Evolutionary conservation across 2,797 vertebrate genomes (phyloP), one percentile per base, ranked within the genome.

Genomic region (Cirrhinus molitorella): DNA sequence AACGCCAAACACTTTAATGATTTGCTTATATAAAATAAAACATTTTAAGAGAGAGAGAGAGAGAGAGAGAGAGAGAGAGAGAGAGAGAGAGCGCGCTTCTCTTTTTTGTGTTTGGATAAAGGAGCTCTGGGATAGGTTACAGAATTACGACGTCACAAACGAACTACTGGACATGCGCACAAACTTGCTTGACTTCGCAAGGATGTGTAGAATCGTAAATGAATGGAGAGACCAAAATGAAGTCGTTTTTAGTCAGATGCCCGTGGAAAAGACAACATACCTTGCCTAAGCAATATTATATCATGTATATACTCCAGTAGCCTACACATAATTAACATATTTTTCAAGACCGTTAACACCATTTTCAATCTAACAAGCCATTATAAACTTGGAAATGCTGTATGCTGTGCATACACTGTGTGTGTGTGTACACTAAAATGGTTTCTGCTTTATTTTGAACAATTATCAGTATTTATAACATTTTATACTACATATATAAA

Each of bases 11-110:
- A 31, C 25, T 16, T 61, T 3, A 61, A 28, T 8, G 1, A 14
- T 61, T 25, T 25, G 5, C 23, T 61, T 25, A 28, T 25, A 28
- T 57, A 13, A 57, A 23, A 23, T 23, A 57, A 21, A 63, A 63
- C 28, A 13, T 16, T 2, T 28, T 25, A 8, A 72, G 68, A 73
- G 67, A 72, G 83, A 72, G 74, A 84, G 73, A 78, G 82, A 78
- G 63, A 78, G 53, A 78, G 65, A 71, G 45, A 79, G 75, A 72
- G 43, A 71, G 76, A 74, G 45, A 84, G 66, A 65, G 40, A 85
- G 37, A 79, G 23, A 13, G 43, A n/a, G 28, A 34, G 25, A 55
- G 72, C 21, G 49, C 6, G 21, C 0, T 47, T 14, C 66, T 23
- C 10, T 72, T 0, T 31, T 37, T n/a, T 14, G 11, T 57, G 2